Base-by-base conservation (phyloP, 1,140 invertebrate genomes). In the Drosophila sproati region DNA sequence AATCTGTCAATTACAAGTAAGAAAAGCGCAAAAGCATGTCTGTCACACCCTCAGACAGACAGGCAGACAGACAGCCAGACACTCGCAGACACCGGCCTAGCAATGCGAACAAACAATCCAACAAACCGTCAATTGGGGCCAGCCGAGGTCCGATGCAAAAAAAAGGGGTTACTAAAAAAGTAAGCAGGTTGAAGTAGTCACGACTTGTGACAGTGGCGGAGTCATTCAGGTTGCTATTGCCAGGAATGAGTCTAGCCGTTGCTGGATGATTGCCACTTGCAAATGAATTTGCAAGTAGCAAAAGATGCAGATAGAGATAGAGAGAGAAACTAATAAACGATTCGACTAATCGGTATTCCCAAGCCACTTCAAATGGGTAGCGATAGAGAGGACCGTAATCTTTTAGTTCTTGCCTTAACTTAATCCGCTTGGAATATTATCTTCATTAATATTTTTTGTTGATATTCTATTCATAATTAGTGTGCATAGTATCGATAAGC, bases 21-120 rank as follows among this genome's bases (percentile, higher is more conserved):
- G 82, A 75, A 78, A 86, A 87, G 82, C 82, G 78, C 79, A 86
- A 86, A 87, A 86, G 83, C 82, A 75, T 86, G 82, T 87, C 82
- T 69, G 71, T 79, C 82, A 79, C 76, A 77, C 60, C 39, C 31
- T 29, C 54, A 20, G 20, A 20, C 20, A 20, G 20, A 20, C 20
- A 20, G 20, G 20, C 20, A 20, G 20, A 20, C 20, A 20, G 20
- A 20, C 20, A 20, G 20, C 20, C 20, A 20, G 1, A 54, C 57
- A 68, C 39, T 62, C 31, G 35, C n/a, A 39, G 37, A 73, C 32
- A 66, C 8, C 32, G 61, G 45, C 54, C 45, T 20, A 28, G 52
- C 6, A 68, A 56, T 55, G 39, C 48, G 54, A 68, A 57, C 63
- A 73, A 80, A 73, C 60, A 77, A 80, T 73, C 60, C 20, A 20